These are phyloP conservation scores for Biston betularia DNA, from an alignment of 2,888 invertebrate genomes.

Conservation along the genomic window DNA sequence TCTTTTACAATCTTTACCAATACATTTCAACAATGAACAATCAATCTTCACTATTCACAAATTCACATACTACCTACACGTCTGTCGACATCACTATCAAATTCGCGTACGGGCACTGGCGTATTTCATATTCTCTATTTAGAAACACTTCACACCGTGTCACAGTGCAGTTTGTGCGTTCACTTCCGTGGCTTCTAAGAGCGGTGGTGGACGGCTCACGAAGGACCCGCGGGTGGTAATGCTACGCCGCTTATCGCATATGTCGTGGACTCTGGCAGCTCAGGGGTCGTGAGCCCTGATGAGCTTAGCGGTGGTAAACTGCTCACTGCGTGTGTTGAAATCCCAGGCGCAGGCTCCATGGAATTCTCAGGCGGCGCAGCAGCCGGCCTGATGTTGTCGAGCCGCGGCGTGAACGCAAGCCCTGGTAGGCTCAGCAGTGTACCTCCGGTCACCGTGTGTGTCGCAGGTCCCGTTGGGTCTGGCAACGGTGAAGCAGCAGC, in stretches of 20 bases:
- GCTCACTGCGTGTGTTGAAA: too few species aligned
- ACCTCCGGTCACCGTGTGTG: too few species aligned
- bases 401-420: conserved; percentile 74
- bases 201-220: conserved; percentile 56
- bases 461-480: conserved; percentile 1
- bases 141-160: conserved; percentile 55
- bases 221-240: conserved; percentile 47
- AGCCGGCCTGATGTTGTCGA: conserved; percentile 78
- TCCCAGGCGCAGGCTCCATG: conserved; percentile 56
- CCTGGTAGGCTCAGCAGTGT: conserved; percentile 9
- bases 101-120: conserved; percentile 50
- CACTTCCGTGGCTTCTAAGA: conserved; percentile 44
- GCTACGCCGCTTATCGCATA: not conserved
- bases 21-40: conserved; percentile 80
- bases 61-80: conserved; percentile 79
- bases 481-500: conserved; percentile 38
- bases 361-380: conserved; percentile 80
- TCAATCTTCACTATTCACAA: conserved; percentile 74
- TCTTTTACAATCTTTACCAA: conserved; percentile 69
- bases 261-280: not conserved
- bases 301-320: conserved; percentile 7
- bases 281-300: not conserved
- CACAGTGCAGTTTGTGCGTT: conserved; percentile 57
- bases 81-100: conserved; percentile 63
- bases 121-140: conserved; percentile 55